Evolutionary conservation across 2,113 vertebrate species (phyloP).

Genomic region (Prolemur simus): DNA sequence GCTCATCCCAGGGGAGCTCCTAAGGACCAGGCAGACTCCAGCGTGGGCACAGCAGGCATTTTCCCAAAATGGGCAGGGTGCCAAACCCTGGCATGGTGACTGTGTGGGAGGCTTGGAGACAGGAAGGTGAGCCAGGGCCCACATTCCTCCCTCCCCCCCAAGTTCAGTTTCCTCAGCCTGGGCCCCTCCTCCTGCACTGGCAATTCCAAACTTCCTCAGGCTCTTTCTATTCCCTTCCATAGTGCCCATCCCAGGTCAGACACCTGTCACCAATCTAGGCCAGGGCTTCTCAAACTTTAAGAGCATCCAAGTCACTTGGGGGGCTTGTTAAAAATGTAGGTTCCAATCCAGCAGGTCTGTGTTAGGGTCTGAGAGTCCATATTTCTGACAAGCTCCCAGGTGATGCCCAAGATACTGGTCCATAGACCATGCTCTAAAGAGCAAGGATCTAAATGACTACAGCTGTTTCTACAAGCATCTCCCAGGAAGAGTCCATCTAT

Average conservation of each 20-base stretch:
- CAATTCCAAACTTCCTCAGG: neutral
- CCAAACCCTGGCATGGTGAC: slow-evolving; percentile 53
- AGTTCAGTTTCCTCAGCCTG: neutral
- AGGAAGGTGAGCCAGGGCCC: slow-evolving; percentile 34
- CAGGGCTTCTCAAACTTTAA: neutral
- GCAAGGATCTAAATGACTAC: neutral
- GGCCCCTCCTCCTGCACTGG: neutral
- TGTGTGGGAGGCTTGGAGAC: slow-evolving; percentile 65
- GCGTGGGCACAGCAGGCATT: slow-evolving; percentile 61
- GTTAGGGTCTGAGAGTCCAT: neutral
- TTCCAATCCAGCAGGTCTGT: neutral
- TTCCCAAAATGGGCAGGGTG: slow-evolving; percentile 58
- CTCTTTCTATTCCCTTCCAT: neutral
- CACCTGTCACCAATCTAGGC: neutral
- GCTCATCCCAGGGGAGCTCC: slow-evolving; percentile 46
- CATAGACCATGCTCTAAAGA: neutral
- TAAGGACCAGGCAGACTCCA: slow-evolving; percentile 65
- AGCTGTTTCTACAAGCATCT: slow-evolving; percentile 30
- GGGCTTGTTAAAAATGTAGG: neutral
- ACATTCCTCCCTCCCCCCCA: slow-evolving; percentile 6
- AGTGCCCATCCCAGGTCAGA: neutral
- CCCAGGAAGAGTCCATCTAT: slow-evolving; percentile 36
- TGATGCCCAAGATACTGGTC: neutral
- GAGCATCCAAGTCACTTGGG: neutral
- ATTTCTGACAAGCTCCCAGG: slow-evolving; percentile 22